These are phyloP conservation scores for Aspidiotus destructor DNA, from an alignment of 2,888 invertebrate species.

Conservation along the genomic window DNA sequence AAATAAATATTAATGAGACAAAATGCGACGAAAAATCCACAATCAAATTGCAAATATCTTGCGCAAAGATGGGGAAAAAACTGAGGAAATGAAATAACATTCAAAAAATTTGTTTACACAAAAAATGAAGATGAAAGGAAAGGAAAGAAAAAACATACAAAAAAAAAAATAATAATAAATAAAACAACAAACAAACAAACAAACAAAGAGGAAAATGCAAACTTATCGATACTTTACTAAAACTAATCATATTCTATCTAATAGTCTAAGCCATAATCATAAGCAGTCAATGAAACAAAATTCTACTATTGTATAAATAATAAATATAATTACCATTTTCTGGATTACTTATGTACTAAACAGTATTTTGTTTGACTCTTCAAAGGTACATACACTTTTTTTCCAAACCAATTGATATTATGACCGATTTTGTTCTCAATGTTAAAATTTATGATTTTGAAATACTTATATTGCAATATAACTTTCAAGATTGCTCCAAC, in stretches of 20 bases:
- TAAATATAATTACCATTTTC: neutral
- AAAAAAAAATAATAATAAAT: slow-evolving; percentile 4
- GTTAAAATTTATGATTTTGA: too few species aligned
- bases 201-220: slow-evolving; percentile 21
- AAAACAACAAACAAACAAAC: slow-evolving; percentile 21
- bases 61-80: too few species aligned
- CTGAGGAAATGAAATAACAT: slow-evolving; percentile 9
- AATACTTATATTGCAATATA: too few species aligned
- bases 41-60: slow-evolving; percentile 22
- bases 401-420: too few species aligned
- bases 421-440: too few species aligned
- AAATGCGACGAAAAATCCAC: slow-evolving; percentile 29
- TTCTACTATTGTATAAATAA: slow-evolving; percentile 11
- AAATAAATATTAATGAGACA: slow-evolving; percentile 30
- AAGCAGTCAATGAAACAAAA: slow-evolving; percentile 26
- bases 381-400: too few species aligned
- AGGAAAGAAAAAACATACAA: slow-evolving; percentile 1
- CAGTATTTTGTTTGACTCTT: too few species aligned
- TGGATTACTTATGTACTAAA: neutral
- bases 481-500: too few species aligned
- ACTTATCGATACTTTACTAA: slow-evolving; percentile 13
- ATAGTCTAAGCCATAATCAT: slow-evolving; percentile 7
- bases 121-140: slow-evolving; percentile 12
- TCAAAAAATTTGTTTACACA: slow-evolving; percentile 5
- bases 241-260: neutral